Conservation (phyloP, 2,113 vertebrate species). For the Heteronetta atricapilla region DNA sequence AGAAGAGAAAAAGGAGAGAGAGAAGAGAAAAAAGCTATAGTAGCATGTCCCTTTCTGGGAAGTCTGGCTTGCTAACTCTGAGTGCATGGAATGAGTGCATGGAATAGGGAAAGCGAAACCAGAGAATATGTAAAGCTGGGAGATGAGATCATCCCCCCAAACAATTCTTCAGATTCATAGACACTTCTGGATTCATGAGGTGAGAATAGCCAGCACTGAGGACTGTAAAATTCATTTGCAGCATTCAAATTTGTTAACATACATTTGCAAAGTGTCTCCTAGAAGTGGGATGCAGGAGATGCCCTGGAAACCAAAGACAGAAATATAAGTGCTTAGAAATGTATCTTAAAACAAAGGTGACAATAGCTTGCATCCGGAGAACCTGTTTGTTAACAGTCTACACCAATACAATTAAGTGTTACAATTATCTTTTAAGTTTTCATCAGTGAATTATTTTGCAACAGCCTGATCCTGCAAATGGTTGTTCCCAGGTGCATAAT, state of each 20-base stretch:
- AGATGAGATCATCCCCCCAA: slow-evolving; percentile 74
- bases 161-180: slow-evolving; percentile 68
- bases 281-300: background rate
- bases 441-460: slow-evolving; percentile 34
- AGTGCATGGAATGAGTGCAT: slow-evolving; percentile 49
- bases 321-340: background rate
- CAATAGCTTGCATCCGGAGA: slow-evolving; percentile 11
- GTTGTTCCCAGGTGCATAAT: slow-evolving; percentile 32
- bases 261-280: slow-evolving; percentile 52
- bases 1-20: background rate
- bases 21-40: background rate
- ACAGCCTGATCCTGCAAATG: slow-evolving; percentile 28
- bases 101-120: slow-evolving; percentile 62
- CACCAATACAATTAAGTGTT: background rate
- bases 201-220: slow-evolving; percentile 62
- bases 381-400: background rate
- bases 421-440: slow-evolving; percentile 43
- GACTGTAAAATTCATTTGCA: slow-evolving; percentile 73
- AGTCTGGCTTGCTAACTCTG: slow-evolving; percentile 43
- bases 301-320: background rate
- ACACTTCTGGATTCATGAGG: slow-evolving; percentile 75
- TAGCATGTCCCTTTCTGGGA: slow-evolving; percentile 57
- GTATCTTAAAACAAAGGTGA: background rate
- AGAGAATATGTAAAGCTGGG: slow-evolving; percentile 67
- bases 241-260: slow-evolving; percentile 56